A percentile compares a stretch with the other conserved stretches of the same genome.
These are phyloP conservation scores for Pantherophis vulpinus DNA, from an alignment of 2,797 vertebrate species.

Conservation along the genomic window DNA sequence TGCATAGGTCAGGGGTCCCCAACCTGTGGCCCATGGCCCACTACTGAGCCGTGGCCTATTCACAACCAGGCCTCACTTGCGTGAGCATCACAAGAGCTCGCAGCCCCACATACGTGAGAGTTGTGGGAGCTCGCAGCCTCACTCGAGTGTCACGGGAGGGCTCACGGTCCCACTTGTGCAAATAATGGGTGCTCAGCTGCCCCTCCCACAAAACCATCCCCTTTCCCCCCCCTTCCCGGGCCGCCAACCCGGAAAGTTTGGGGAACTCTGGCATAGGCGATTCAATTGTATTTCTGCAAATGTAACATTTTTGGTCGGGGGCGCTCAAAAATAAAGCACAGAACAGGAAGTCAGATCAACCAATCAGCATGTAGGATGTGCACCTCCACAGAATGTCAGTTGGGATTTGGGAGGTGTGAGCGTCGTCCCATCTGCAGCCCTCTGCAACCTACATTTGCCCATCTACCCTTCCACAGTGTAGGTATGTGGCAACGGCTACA, in stretches of 20 bases:
- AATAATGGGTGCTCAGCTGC: no score
- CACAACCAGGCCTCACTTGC: no score
- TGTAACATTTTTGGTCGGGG: neutral
- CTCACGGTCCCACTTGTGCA: no score
- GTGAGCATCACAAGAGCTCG: rapidly evolving
- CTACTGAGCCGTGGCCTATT: no score
- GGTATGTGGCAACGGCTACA: neutral
- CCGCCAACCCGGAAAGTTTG: neutral
- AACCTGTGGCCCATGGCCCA: no score
- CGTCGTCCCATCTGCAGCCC: rapidly evolving
- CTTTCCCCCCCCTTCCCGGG: no score
- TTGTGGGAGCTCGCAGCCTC: no score
- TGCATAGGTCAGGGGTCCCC: neutral
- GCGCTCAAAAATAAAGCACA: neutral
- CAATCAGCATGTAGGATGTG: neutral
- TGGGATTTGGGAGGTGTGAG: neutral
- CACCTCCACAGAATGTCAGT: neutral
- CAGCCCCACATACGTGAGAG: no score
- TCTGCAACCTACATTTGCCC: neutral
- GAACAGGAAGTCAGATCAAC: neutral
- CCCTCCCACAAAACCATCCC: no score
- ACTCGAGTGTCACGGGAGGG: no score
- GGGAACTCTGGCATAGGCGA: neutral
- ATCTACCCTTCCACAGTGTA: neutral
- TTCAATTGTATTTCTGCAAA: neutral